Conservation (phyloP, 2,113 vertebrate genomes). For the Papio anubis region DNA sequence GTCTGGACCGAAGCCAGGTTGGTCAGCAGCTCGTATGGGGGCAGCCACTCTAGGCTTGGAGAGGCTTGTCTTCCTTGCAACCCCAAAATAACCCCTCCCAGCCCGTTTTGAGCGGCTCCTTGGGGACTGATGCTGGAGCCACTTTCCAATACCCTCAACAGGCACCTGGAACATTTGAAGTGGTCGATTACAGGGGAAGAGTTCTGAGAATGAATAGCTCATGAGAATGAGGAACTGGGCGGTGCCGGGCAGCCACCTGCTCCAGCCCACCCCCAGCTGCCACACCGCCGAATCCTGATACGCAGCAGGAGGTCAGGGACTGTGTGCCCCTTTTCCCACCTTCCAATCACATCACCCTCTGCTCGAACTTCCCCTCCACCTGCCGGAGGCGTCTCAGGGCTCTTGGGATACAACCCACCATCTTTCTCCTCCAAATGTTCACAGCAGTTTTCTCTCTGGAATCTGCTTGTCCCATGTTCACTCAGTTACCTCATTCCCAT, state of each 20-base stretch:
- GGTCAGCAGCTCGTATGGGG: rapidly evolving
- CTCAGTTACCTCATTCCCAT: neutral
- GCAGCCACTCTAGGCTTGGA: neutral
- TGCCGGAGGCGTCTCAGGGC: neutral
- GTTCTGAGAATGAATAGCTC: neutral
- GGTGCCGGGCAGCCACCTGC: neutral
- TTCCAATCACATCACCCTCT: neutral
- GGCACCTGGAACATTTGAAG: neutral
- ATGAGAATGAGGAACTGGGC: neutral
- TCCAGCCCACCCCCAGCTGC: neutral
- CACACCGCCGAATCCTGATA: neutral
- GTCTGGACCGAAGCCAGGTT: rapidly evolving
- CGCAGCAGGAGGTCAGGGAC: neutral
- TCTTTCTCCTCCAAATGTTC: neutral
- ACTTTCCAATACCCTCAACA: neutral
- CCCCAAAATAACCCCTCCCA: too few species aligned
- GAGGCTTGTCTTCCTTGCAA: neutral
- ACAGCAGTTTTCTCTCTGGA: neutral
- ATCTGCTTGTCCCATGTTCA: neutral
- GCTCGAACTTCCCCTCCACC: rapidly evolving
- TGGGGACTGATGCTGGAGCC: neutral
- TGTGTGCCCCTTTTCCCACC: rapidly evolving
- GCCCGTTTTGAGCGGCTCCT: neutral
- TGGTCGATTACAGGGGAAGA: rapidly evolving
- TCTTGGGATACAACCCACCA: neutral